These are phyloP conservation scores for Rhagoletis pomonella DNA, from an alignment of 1,140 invertebrate genomes.

Conservation along the genomic window DNA sequence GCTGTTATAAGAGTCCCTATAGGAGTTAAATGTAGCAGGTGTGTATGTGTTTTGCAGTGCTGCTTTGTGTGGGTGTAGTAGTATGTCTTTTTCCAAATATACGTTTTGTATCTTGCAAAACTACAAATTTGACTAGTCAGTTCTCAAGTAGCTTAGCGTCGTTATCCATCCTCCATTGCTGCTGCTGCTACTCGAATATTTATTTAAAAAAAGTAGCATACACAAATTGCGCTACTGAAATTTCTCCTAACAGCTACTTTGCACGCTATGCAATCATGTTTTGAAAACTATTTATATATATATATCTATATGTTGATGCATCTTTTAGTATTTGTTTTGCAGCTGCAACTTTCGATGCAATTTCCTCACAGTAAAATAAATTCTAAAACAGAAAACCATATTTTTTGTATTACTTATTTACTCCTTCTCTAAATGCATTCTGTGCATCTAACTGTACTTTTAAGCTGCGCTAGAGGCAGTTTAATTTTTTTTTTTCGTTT, in stretches of 20 bases:
- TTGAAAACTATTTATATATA: neutral
- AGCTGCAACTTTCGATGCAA: neutral
- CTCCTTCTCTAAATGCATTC: neutral
- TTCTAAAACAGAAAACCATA: neutral
- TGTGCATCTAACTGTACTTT: neutral
- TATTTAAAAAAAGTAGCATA: too few species aligned
- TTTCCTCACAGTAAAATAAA: slow-evolving; percentile 9
- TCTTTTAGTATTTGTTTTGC: neutral
- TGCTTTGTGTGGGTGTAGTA: neutral
- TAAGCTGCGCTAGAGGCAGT: neutral
- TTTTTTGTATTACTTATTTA: too few species aligned
- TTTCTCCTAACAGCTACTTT: too few species aligned
- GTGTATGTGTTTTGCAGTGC: neutral
- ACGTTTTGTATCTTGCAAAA: neutral
- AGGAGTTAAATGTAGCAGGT: neutral
- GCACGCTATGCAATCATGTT: too few species aligned
- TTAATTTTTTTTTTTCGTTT: slow-evolving; percentile 1
- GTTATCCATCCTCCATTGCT: too few species aligned
- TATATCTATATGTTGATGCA: neutral
- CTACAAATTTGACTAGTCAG: too few species aligned
- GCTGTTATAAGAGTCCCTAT: neutral
- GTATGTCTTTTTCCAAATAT: neutral
- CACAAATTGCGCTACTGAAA: too few species aligned
- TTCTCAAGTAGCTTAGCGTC: too few species aligned
- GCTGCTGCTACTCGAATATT: too few species aligned